Base-by-base conservation (phyloP, 2,797 vertebrate genomes). In the Bovichtus variegatus region DNA sequence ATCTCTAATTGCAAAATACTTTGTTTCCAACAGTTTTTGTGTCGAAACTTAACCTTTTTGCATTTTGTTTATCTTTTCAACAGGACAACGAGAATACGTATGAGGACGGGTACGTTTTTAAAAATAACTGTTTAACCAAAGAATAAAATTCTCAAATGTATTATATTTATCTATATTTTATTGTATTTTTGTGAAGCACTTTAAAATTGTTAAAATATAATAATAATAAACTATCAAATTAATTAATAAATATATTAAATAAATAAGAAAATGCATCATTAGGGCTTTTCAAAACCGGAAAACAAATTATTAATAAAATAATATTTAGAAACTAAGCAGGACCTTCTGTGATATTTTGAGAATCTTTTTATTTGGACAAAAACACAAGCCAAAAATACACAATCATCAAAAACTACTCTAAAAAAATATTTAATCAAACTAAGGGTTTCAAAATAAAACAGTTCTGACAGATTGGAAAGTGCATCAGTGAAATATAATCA, bases 331-430 rank as follows among this genome's bases (percentile, higher is more conserved):
- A 40, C 1, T 15, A 11, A 63, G 15, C 19, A 1, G 12, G 2
- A 68, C 8, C 23, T 5, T 59, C 3, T 57, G 62, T 36, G 23
- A 80, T 76, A n/a, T 69, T 51, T 86, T 76, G 29, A 81, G 53
- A 88, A 76, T 78, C 55, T 74, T 67, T 93, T 95, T 95, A 93
- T 93, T 94, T 74, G 86, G 80, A 90, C 89, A 86, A 81, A 76
- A 49, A 71, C 47, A 75, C 55, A 44, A 85, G 43, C 70, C 55
- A 79, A 87, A 87, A 88, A 87, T 64, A 86, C 80, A 83, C 78
- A 40, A 59, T 81, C 65, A 34, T 81, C 60, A 41, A 80, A 86
- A 81, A 86, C 63, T 47, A 71, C 64, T 72, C 64, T 58, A 65
- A 64, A 69, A 83, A 80, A 36, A 21, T 41, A 29, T 51, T 51